Evolutionary conservation across 2,797 vertebrate species (phyloP).

Genomic region (Loriculus beryllinus): DNA sequence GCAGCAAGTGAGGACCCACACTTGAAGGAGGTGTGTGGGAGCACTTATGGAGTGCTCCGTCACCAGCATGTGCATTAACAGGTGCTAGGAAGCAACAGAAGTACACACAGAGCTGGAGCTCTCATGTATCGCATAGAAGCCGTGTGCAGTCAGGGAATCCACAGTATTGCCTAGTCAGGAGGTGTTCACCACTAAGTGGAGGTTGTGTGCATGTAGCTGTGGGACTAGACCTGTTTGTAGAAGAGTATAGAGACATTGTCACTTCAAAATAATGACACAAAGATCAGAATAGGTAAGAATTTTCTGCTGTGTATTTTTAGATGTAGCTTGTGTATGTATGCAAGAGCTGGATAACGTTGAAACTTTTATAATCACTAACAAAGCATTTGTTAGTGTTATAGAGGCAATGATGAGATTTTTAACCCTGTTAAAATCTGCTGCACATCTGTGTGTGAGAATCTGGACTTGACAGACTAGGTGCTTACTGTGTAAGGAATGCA

Average conservation of each 20-base stretch:
- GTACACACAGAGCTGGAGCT: neutral
- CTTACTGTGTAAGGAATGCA: neutral
- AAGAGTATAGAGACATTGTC: neutral
- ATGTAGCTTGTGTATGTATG: neutral
- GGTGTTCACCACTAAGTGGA: neutral
- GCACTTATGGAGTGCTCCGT: fast-evolving
- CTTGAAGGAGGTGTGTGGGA: neutral
- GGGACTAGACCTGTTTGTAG: neutral
- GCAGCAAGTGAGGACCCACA: neutral
- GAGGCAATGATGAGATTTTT: neutral
- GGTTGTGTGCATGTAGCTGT: neutral
- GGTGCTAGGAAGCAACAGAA: neutral
- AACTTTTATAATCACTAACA: neutral
- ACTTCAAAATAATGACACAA: neutral
- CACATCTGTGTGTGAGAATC: neutral
- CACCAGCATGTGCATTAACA: neutral
- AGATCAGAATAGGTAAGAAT: neutral
- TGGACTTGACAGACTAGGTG: neutral
- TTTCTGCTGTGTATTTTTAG: neutral
- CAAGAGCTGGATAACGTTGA: neutral
- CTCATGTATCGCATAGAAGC: neutral
- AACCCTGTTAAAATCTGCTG: neutral
- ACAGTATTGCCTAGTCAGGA: neutral
- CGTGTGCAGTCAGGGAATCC: neutral
- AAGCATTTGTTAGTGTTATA: neutral